These are phyloP conservation scores for Calameuta pallipes DNA, from an alignment of 2,888 invertebrate genomes.

Conservation along the genomic window DNA sequence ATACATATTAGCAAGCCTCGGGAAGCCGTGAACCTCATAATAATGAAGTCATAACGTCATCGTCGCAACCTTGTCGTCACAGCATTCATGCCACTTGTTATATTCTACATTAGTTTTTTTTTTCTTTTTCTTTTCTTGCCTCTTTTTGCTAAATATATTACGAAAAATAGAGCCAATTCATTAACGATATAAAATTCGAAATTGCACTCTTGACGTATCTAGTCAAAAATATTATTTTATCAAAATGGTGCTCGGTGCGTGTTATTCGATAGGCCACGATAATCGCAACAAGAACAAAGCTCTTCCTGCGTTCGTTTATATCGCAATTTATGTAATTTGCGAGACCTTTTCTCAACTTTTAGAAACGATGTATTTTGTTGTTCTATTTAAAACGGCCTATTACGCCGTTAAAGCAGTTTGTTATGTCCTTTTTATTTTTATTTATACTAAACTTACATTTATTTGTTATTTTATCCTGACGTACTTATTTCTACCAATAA, in stretches of 20 bases:
- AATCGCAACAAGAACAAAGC: neutral
- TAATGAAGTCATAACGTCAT: neutral
- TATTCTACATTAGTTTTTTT: neutral
- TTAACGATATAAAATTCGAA: neutral
- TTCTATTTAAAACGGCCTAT: neutral
- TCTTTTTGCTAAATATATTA: neutral
- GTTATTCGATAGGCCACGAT: neutral
- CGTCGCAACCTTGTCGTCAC: neutral
- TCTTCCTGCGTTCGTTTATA: neutral
- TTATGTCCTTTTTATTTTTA: neutral
- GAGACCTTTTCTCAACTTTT: neutral
- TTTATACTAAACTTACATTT: neutral
- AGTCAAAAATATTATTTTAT: neutral
- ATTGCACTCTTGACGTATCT: neutral
- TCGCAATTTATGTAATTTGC: neutral
- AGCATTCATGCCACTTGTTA: neutral
- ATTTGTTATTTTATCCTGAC: neutral
- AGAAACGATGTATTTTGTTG: neutral
- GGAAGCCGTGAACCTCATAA: neutral
- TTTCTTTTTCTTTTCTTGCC: neutral
- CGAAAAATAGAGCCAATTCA: neutral
- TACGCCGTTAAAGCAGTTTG: neutral
- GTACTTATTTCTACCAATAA: neutral
- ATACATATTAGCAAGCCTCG: neutral
- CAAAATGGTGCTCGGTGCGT: neutral